Percentiles rank a stretch among this genome's conserved stretches.
phyloP scores from a whole-genome alignment of 2,797 vertebrate species.

The Xenops minutus region DNA sequence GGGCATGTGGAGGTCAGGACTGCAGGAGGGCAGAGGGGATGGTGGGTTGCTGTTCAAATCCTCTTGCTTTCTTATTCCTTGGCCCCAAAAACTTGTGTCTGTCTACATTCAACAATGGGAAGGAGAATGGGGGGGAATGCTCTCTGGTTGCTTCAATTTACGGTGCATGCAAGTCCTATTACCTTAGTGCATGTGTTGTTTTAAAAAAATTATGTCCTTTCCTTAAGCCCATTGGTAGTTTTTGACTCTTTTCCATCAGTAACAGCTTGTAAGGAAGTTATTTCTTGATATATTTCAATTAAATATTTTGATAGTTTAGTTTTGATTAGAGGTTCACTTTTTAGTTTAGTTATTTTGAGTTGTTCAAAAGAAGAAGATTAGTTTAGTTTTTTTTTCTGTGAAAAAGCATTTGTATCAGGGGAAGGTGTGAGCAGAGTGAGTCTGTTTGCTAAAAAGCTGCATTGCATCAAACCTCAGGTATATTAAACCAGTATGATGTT shows the following conservation, averaged over 20 bases:
- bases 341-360: background rate
- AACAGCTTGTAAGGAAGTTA: background rate
- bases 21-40: background rate
- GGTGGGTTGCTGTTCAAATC: background rate
- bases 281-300: constrained; percentile 3
- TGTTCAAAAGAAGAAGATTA: background rate
- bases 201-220: background rate
- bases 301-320: constrained; percentile 10
- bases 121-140: background rate
- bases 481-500: background rate
- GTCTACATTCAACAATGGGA: too few relatives aligned
- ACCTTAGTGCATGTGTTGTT: background rate
- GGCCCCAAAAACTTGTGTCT: background rate
- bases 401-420: background rate
- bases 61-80: background rate
- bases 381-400: background rate
- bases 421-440: background rate
- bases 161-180: background rate
- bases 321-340: background rate
- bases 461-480: background rate
- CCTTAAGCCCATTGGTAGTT: background rate
- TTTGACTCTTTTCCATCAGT: background rate
- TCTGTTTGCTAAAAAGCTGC: background rate
- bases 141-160: background rate
- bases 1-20: accelerated